A percentile compares a stretch with the other conserved stretches of the same genome.
Conservation (phyloP, 2,888 invertebrate genomes). For the Caradrina kadenii region DNA sequence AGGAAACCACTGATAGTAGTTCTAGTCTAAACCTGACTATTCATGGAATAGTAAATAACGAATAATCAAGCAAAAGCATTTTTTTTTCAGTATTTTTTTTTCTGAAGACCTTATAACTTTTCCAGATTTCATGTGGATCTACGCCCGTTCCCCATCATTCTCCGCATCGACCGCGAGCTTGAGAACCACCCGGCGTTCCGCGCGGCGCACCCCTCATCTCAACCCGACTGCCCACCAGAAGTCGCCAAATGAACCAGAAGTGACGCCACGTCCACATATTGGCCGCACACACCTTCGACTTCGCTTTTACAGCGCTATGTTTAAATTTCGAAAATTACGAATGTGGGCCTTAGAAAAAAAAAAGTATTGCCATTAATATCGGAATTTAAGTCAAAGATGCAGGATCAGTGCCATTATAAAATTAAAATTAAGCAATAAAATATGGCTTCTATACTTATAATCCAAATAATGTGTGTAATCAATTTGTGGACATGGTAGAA, state of each 20-base stretch:
- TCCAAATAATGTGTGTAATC: constrained; percentile 20
- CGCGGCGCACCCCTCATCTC: constrained; percentile 96
- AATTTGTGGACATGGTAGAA: constrained; percentile 46
- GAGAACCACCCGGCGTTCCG: constrained; percentile 97
- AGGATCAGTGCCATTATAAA: constrained; percentile 39
- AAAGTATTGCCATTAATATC: constrained; percentile 6
- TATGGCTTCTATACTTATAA: constrained; percentile 23
- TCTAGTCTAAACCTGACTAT: no score
- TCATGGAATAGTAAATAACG: no score
- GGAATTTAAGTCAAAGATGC: constrained; percentile 17
- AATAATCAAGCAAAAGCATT: no score
- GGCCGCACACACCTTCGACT: constrained; percentile 44
- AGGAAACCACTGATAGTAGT: no score
- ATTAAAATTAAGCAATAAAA: constrained; percentile 6
- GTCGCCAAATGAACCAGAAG: constrained; percentile 91
- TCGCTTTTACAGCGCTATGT: constrained; percentile 38
- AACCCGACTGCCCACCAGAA: constrained; percentile 98
- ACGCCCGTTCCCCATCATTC: constrained; percentile 96
- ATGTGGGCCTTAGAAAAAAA: neutral
- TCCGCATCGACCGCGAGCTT: constrained; percentile 96
- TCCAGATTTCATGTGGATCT: constrained; percentile 97
- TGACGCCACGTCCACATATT: constrained; percentile 50
- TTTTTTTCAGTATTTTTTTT: neutral
- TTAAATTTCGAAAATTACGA: constrained; percentile 31
- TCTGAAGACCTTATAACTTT: constrained; percentile 20